phyloP scores from a whole-genome alignment of 2,797 vertebrate genomes.

The Muscicapa striata region DNA sequence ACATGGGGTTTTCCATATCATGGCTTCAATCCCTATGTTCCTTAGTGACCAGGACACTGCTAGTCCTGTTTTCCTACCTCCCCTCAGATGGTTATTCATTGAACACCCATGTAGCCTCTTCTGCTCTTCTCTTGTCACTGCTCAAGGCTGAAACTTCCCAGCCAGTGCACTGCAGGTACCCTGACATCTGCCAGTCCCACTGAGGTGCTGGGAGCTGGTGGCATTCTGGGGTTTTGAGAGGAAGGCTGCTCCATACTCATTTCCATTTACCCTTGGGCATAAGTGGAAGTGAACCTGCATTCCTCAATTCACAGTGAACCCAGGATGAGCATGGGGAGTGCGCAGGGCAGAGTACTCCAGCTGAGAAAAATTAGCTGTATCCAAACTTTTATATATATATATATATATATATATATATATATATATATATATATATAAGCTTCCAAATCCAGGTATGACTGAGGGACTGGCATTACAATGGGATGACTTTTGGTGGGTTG shows the following conservation, averaged over 20 bases:
- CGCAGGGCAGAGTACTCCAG: background rate
- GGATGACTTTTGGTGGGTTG: background rate
- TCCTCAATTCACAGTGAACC: background rate
- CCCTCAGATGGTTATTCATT: background rate
- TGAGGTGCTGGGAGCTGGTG: background rate
- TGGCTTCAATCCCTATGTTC: background rate
- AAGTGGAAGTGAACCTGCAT: background rate
- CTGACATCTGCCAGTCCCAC: background rate
- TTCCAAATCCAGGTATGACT: background rate
- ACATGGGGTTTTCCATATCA: rapidly evolving
- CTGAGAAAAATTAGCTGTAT: background rate
- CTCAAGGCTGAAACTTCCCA: rapidly evolving
- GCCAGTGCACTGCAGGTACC: rapidly evolving
- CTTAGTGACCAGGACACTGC: background rate
- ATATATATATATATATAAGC: background rate
- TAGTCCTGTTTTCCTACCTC: background rate
- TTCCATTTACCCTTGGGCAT: background rate
- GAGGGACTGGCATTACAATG: background rate
- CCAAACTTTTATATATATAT: background rate
- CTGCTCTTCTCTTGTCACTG: background rate
- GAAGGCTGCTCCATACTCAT: background rate
- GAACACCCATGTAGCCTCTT: background rate
- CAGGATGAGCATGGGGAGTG: rapidly evolving
- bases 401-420: background rate
- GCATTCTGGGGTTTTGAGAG: background rate